Conservation (phyloP, 2,888 invertebrate species). For the Caenorhabditis japonica region DNA sequence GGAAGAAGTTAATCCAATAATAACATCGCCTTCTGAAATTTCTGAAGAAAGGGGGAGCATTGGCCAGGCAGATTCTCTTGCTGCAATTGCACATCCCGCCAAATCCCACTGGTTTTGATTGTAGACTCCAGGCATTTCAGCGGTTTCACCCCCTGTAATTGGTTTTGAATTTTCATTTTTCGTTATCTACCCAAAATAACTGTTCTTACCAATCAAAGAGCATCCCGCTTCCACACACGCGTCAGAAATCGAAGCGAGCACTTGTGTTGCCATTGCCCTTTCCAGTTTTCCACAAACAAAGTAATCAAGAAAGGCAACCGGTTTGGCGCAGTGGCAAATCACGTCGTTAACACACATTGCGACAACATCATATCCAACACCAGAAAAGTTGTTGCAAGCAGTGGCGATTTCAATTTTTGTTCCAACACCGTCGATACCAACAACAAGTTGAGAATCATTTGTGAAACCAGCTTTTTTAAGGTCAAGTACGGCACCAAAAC, state of each 20-base stretch:
- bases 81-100: slow-evolving; percentile 95
- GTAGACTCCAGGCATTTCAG: slow-evolving; percentile 97
- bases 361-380: slow-evolving; percentile 91
- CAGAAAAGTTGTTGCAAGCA: slow-evolving; percentile 15
- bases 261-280: slow-evolving; percentile 79
- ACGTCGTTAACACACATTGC: slow-evolving; percentile 97
- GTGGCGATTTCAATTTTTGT: slow-evolving; percentile 89
- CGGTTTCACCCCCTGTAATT: slow-evolving; percentile 90
- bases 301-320: slow-evolving; percentile 95
- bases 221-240: slow-evolving; percentile 90
- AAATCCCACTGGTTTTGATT: slow-evolving; percentile 89
- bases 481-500: slow-evolving; percentile 94
- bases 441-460: slow-evolving; percentile 89
- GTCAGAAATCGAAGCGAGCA: slow-evolving; percentile 87
- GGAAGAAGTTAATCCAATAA: slow-evolving; percentile 89
- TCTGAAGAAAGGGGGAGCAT: slow-evolving; percentile 67
- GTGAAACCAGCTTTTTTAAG: slow-evolving; percentile 83
- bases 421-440: slow-evolving; percentile 96
- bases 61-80: slow-evolving; percentile 85
- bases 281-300: slow-evolving; percentile 91
- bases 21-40: slow-evolving; percentile 85
- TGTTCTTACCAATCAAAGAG: slow-evolving; percentile 85
- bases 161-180: neutral
- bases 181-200: neutral
- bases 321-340: slow-evolving; percentile 93